Evolutionary conservation across 2,113 vertebrate species (phyloP).

Genomic region (Columba livia): DNA sequence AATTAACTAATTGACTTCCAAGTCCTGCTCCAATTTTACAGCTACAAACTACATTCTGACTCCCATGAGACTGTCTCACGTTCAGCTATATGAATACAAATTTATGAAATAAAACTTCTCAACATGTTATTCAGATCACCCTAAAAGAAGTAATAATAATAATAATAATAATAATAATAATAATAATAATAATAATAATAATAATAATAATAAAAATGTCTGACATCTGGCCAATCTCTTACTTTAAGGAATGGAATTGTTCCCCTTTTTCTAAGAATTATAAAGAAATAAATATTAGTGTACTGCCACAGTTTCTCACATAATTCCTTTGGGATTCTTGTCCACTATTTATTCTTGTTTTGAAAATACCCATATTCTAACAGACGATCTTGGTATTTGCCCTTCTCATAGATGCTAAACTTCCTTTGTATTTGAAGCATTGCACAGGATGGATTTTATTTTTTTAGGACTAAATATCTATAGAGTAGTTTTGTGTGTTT

Average conservation of each 20-base stretch:
- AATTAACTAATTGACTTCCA: neutral
- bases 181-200: neutral
- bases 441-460: neutral
- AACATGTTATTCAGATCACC: neutral
- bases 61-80: neutral
- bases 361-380: neutral
- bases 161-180: neutral
- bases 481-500: too few relatives aligned
- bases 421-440: neutral
- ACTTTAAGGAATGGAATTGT: neutral
- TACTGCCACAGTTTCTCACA: neutral
- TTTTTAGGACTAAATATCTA: neutral
- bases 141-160: neutral
- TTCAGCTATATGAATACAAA: neutral
- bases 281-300: neutral
- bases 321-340: neutral
- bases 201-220: neutral
- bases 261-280: neutral
- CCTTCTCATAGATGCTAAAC: neutral
- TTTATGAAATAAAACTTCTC: neutral
- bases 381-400: neutral
- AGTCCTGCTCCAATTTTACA: neutral
- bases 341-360: neutral
- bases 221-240: neutral
- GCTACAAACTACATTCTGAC: neutral